Evolutionary conservation across 1,140 invertebrate species (phyloP).

Genomic region (Drosophila mojavensis): DNA sequence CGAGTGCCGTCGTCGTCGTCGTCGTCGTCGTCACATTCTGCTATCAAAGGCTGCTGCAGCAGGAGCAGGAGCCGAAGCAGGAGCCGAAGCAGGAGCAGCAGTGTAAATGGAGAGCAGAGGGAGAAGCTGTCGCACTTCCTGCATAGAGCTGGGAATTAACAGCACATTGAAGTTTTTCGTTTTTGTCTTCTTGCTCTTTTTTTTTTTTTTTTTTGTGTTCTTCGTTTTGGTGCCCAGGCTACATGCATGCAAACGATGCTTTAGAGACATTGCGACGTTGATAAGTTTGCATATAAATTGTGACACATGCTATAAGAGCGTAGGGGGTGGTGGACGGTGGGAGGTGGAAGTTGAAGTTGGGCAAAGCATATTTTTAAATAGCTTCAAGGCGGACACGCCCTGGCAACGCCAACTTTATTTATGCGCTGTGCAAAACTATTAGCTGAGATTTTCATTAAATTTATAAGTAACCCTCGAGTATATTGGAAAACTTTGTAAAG

Average conservation of each 20-base stretch:
- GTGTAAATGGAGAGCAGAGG: slow-evolving; percentile 4
- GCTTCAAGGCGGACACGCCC: slow-evolving; percentile 27
- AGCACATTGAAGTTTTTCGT: slow-evolving; percentile 62
- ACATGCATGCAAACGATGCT: slow-evolving; percentile 74
- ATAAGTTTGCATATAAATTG: slow-evolving; percentile 82
- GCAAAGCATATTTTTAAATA: slow-evolving; percentile 51
- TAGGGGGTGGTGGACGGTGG: neutral
- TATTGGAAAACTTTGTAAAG: slow-evolving; percentile 68
- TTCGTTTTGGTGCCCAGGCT: slow-evolving; percentile 19
- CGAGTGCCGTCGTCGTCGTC: slow-evolving; percentile 28
- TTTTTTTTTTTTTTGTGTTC: neutral
- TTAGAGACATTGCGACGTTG: slow-evolving; percentile 72
- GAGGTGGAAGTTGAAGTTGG: too few species aligned
- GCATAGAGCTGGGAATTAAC: slow-evolving; percentile 71
- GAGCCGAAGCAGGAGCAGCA: slow-evolving; percentile 23
- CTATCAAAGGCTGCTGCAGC: slow-evolving; percentile 33
- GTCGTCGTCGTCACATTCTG: slow-evolving; percentile 5
- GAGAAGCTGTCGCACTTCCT: slow-evolving; percentile 39
- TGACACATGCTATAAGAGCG: slow-evolving; percentile 59
- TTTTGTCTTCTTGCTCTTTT: slow-evolving; percentile 11
- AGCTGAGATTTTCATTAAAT: slow-evolving; percentile 79
- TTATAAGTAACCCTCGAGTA: slow-evolving; percentile 56
- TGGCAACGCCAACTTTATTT: slow-evolving; percentile 55
- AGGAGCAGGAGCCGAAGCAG: slow-evolving; percentile 22
- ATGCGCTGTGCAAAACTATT: slow-evolving; percentile 68